Base-by-base conservation (phyloP, 2,113 vertebrate species). In the Corythornis cristatus region DNA sequence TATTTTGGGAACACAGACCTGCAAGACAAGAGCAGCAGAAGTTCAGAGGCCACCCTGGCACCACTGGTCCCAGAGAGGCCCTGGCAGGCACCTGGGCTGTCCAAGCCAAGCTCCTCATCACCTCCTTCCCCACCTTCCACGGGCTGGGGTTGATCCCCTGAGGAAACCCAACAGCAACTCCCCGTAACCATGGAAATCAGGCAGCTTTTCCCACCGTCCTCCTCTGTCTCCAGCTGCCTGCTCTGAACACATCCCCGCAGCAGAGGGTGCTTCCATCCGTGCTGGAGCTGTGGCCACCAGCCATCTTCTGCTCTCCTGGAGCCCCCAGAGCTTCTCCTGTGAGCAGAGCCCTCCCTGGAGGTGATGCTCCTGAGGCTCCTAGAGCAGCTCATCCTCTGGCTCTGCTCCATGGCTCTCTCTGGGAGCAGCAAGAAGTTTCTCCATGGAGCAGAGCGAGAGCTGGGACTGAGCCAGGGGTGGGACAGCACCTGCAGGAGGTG, bases 191-290 rank as follows among this genome's bases (percentile, higher is more conserved):
- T 13, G 73, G 89, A 17, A 48, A 78, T 43, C 10, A 33, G 29
- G 75, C 83, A 58, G 50, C n/a, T 2, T 6, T 37, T 74, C 64
- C 79, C 67, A 14, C 42, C 1, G 20, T 1, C 37, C 64, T 12
- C 7, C 3, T 57, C 57, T 40, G 0, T 5, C 64, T 20, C 50
- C 29, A 5, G 46, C 70, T 23, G 46, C 43, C 51, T 25, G 43
- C 40, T 7, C 2, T 1, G 28, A 15, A 43, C 26, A 21, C 0
- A 0, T 11, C 5, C 56, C 31, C 15, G 1, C 29, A 3, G 60
- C 67, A 76, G 29, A 5, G 46, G 43, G 56, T 29, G 89, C 58
- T 26, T 54, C 70, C 0, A 0, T 2, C 65, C 14, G 50, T 13
- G 3, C 85, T 5, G 42, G 16, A 26, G 21, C 0, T 4, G 15